phyloP scores from a whole-genome alignment of 2,113 vertebrate species.

The Oreotrochilus melanogaster region DNA sequence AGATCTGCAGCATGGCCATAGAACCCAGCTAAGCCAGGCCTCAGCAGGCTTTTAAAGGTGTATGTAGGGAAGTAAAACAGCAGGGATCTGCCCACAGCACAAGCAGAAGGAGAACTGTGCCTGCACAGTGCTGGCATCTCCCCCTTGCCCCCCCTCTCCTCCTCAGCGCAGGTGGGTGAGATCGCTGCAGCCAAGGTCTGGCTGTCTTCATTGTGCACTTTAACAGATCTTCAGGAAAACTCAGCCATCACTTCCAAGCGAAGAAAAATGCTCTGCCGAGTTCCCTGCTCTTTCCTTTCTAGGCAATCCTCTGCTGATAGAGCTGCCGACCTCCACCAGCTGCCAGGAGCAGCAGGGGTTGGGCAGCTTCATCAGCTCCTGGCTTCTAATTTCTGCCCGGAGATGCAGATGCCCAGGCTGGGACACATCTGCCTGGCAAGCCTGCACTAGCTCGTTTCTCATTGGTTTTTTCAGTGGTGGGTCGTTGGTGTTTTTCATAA shows the following conservation, averaged over 20 bases:
- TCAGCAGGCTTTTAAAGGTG: background rate
- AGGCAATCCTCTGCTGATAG: background rate
- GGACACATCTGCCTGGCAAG: background rate
- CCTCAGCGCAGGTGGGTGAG: rapidly evolving
- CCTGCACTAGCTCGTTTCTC: background rate
- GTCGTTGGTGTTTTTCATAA: background rate
- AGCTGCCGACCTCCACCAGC: rapidly evolving
- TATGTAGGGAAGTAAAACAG: background rate
- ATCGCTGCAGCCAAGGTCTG: background rate
- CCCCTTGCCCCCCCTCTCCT: background rate
- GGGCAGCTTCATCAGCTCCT: background rate
- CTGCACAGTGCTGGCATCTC: rapidly evolving
- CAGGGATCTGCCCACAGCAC: background rate
- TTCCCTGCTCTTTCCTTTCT: background rate
- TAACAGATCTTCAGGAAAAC: background rate
- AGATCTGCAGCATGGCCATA: background rate
- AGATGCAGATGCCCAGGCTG: background rate
- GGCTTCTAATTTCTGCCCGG: background rate
- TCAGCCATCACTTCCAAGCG: background rate
- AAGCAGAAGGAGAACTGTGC: background rate
- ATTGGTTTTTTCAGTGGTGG: background rate
- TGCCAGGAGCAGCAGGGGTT: background rate
- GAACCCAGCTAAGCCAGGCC: background rate
- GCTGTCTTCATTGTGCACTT: background rate
- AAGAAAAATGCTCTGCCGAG: background rate